Evolutionary conservation across 1,140 invertebrate species (phyloP).

Genomic region (Diorhabda elongata): DNA sequence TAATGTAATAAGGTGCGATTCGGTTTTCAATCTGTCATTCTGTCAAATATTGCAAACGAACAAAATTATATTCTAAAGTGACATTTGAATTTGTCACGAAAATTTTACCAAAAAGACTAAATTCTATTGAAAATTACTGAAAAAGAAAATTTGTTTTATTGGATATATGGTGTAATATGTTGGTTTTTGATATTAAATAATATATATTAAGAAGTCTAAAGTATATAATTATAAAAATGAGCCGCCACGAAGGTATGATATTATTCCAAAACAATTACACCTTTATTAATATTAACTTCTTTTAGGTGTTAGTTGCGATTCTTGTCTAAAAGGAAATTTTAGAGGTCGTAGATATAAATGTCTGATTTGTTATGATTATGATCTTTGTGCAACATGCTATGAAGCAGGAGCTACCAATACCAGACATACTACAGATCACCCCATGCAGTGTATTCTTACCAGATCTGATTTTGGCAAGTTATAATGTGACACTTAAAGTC

Average conservation of each 20-base stretch:
- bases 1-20: too few relatives aligned
- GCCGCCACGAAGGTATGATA: slow-evolving; percentile 35
- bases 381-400: slow-evolving; percentile 94
- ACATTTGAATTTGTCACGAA: too few relatives aligned
- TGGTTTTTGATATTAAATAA: too few relatives aligned
- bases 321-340: slow-evolving; percentile 97
- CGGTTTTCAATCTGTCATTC: too few relatives aligned
- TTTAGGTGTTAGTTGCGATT: slow-evolving; percentile 96
- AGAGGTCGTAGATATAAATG: slow-evolving; percentile 96
- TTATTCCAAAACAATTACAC: neutral
- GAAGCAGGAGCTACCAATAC: slow-evolving; percentile 90
- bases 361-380: slow-evolving; percentile 98
- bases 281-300: slow-evolving; percentile 33
- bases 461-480: slow-evolving; percentile 88
- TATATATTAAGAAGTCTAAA: too few relatives aligned
- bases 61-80: too few relatives aligned
- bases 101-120: too few relatives aligned
- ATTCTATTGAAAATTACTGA: too few relatives aligned
- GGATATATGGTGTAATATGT: too few relatives aligned
- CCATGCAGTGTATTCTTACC: slow-evolving; percentile 97
- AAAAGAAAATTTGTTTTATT: too few relatives aligned
- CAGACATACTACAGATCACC: slow-evolving; percentile 90
- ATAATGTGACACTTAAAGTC: too few relatives aligned
- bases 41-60: too few relatives aligned
- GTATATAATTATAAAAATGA: slow-evolving; percentile 23